Conservation (phyloP, 2,113 vertebrate species). For the Myotis lucifugus region DNA sequence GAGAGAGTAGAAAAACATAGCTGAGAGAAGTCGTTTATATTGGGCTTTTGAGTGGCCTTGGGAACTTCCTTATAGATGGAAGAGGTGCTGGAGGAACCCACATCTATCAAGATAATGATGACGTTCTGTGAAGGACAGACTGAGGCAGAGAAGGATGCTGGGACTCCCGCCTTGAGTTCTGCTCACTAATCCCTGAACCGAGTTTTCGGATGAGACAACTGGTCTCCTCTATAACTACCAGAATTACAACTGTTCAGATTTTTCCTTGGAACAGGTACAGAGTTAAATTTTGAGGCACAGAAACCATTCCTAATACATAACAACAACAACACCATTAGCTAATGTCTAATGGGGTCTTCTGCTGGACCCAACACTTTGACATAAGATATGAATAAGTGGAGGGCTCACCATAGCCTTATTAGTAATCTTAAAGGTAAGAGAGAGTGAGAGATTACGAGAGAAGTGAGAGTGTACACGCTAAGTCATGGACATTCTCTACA, state of each 20-base stretch:
- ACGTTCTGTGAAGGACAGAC: neutral
- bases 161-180: neutral
- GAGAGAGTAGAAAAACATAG: neutral
- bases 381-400: neutral
- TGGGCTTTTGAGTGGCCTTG: neutral
- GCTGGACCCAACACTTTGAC: neutral
- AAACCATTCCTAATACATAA: neutral
- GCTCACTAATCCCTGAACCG: neutral
- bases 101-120: neutral
- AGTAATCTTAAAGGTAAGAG: constrained; percentile 18
- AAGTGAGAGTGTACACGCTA: fast-evolving
- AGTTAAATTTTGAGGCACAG: neutral
- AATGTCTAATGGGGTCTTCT: neutral
- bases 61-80: neutral
- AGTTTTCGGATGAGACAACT: neutral
- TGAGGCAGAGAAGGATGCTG: neutral
- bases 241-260: neutral
- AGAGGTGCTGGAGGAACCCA: neutral
- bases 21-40: neutral
- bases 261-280: neutral
- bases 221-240: neutral
- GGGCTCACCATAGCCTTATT: neutral
- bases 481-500: neutral
- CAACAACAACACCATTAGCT: neutral
- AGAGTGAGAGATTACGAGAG: neutral